Evolutionary conservation across 2,797 vertebrate genomes (phyloP).

Genomic region (Myotis daubentonii): DNA sequence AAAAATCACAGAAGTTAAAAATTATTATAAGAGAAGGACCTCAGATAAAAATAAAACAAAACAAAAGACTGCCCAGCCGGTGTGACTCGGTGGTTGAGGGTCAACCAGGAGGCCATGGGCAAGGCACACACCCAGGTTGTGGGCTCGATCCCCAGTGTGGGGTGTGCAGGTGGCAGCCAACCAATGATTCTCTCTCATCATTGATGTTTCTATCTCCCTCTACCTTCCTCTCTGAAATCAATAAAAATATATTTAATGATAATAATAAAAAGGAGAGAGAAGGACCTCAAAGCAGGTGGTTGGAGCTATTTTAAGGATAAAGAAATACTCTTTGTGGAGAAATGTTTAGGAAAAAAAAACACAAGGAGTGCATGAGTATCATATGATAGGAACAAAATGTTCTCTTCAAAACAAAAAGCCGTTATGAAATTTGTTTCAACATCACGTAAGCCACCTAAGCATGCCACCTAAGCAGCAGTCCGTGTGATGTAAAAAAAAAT

Average conservation of each 20-base stretch:
- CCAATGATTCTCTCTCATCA: too few species aligned
- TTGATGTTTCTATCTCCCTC: too few species aligned
- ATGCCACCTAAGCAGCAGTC: not conserved
- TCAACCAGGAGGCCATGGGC: too few species aligned
- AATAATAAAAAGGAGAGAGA: not conserved
- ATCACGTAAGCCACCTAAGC: not conserved
- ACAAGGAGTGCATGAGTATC: not conserved
- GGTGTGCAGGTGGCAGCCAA: too few species aligned
- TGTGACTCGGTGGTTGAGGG: too few species aligned
- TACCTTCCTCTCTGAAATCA: too few species aligned
- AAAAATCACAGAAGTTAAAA: slow-evolving; percentile 48
- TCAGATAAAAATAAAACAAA: not conserved
- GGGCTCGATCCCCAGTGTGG: too few species aligned
- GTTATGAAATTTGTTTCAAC: not conserved
- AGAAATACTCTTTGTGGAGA: slow-evolving; percentile 31
- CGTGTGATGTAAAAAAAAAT: not conserved
- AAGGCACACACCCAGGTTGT: too few species aligned
- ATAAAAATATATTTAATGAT: not conserved
- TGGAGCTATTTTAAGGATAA: slow-evolving; percentile 45
- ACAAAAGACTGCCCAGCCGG: too few species aligned
- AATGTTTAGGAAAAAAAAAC: not conserved
- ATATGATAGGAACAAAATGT: not conserved
- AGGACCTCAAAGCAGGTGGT: not conserved
- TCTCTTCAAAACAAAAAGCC: not conserved
- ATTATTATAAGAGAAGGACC: not conserved